phyloP scores from a whole-genome alignment of 2,113 vertebrate genomes.

The Chloebia gouldiae region DNA sequence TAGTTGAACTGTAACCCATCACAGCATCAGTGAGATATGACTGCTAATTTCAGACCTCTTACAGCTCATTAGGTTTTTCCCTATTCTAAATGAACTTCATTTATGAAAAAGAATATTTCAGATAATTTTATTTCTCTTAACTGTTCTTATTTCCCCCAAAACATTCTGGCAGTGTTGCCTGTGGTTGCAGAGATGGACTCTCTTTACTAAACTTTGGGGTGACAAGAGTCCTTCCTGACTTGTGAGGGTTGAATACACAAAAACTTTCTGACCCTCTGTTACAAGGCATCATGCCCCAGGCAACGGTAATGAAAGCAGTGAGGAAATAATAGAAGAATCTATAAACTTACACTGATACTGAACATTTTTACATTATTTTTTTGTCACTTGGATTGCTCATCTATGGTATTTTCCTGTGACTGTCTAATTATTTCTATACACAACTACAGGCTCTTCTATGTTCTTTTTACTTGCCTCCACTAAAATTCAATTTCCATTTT shows the following conservation, averaged over 20 bases:
- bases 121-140: background rate
- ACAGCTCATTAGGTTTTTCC: background rate
- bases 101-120: background rate
- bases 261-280: background rate
- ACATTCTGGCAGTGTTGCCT: background rate
- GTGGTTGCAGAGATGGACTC: background rate
- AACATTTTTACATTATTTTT: background rate
- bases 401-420: background rate
- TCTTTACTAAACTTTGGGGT: background rate
- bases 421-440: background rate
- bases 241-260: fast-evolving
- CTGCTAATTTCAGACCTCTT: background rate
- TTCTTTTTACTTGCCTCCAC: background rate
- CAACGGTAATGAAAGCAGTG: background rate
- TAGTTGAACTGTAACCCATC: background rate
- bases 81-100: background rate
- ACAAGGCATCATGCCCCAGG: background rate
- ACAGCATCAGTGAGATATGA: background rate
- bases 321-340: background rate
- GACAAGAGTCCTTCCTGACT: background rate
- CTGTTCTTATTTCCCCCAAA: background rate
- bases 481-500: background rate
- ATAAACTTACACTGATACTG: background rate
- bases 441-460: background rate
- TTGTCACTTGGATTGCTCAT: background rate